These are phyloP conservation scores for Australoheros scitulus DNA, from an alignment of 2,113 vertebrate genomes.

Conservation along the genomic window DNA sequence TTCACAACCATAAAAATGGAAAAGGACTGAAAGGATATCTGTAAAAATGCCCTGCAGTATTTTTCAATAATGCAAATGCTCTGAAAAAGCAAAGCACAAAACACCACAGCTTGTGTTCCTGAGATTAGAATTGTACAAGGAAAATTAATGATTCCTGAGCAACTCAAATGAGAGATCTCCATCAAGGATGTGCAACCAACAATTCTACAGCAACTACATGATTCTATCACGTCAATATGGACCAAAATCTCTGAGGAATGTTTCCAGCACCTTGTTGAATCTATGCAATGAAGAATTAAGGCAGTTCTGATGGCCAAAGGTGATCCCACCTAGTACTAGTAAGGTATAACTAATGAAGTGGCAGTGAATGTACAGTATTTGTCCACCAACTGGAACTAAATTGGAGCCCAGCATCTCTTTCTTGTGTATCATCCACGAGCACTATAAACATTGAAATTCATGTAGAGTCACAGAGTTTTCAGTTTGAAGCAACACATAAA, in stretches of 20 bases:
- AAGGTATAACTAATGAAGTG: too few species aligned
- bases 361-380: too few species aligned
- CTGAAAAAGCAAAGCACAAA: neutral
- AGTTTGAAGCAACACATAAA: neutral
- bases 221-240: too few species aligned
- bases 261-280: too few species aligned
- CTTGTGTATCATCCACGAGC: neutral
- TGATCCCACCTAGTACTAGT: too few species aligned
- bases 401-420: neutral
- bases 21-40: neutral
- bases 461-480: rapidly evolving
- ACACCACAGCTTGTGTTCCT: neutral
- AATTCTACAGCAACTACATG: too few species aligned
- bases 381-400: neutral
- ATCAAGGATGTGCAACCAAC: too few species aligned
- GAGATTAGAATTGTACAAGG: neutral
- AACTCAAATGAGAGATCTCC: neutral
- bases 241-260: too few species aligned
- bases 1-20: neutral
- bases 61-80: neutral
- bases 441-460: neutral
- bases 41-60: neutral
- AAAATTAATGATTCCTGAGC: neutral
- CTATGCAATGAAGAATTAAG: too few species aligned
- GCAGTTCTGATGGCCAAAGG: too few species aligned